Evolutionary conservation across 2,888 invertebrate species (phyloP).

Genomic region (Volucella zonaria): DNA sequence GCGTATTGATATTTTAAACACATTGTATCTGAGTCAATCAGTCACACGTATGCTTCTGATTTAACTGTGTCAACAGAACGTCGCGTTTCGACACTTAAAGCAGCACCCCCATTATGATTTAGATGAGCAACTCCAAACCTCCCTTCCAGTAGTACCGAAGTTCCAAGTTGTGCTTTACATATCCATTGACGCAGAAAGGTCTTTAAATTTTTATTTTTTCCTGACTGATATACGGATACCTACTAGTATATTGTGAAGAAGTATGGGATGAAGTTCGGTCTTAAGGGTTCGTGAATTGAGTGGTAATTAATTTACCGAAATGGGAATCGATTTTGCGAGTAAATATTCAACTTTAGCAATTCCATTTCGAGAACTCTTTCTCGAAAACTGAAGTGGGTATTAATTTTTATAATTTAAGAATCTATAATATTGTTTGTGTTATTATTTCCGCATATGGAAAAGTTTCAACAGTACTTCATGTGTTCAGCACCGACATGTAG

Average conservation of each 20-base stretch:
- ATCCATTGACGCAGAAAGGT: slow-evolving; percentile 6
- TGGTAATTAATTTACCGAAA: slow-evolving; percentile 24
- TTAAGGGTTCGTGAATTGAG: not conserved
- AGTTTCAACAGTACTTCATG: slow-evolving; percentile 1
- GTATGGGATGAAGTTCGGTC: not conserved
- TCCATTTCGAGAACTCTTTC: not conserved
- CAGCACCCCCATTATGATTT: slow-evolving; percentile 5
- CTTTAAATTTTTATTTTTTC: not conserved
- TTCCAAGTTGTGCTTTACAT: slow-evolving; percentile 5
- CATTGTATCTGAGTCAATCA: slow-evolving; percentile 47
- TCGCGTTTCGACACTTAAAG: slow-evolving; percentile 6
- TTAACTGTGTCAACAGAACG: slow-evolving; percentile 43
- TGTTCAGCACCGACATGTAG: not conserved
- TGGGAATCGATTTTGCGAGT: slow-evolving; percentile 11
- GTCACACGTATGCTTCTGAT: slow-evolving; percentile 52
- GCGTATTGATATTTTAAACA: slow-evolving; percentile 54
- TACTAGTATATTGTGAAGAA: too few relatives aligned
- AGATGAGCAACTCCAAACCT: slow-evolving; percentile 19
- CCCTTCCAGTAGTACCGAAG: not conserved
- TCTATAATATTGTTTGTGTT: not conserved
- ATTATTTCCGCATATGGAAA: not conserved
- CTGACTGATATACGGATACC: not conserved
- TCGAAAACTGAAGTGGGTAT: not conserved
- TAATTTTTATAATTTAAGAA: not conserved
- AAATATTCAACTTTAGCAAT: slow-evolving; percentile 16